Conservation (phyloP, 2,113 vertebrate species). For the Fulica atra region DNA sequence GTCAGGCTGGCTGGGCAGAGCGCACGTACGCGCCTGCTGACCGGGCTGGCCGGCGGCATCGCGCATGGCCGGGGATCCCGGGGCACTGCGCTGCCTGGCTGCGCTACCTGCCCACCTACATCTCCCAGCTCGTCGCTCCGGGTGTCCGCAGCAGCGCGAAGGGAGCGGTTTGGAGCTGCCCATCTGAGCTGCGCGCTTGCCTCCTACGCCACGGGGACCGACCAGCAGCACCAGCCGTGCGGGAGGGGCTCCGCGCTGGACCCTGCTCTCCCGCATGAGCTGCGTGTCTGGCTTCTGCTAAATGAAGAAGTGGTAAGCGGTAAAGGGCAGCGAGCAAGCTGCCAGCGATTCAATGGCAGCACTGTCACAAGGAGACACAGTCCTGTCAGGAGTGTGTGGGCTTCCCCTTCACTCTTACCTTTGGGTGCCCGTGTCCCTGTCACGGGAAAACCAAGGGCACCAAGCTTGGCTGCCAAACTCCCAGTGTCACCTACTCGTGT, state of each 20-base stretch:
- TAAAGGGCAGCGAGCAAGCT: neutral
- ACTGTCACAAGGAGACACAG: neutral
- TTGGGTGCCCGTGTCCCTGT: fast-evolving
- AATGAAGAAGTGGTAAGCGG: neutral
- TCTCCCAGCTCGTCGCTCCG: no score
- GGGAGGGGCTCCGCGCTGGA: fast-evolving
- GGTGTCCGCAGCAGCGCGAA: fast-evolving
- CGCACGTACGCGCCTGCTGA: fast-evolving
- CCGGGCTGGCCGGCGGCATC: fast-evolving
- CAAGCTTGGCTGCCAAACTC: neutral
- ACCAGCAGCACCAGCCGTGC: fast-evolving
- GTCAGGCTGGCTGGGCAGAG: fast-evolving
- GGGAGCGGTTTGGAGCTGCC: fast-evolving
- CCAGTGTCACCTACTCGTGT: neutral
- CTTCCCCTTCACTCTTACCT: neutral
- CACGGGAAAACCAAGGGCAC: neutral
- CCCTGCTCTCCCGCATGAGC: neutral
- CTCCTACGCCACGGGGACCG: fast-evolving
- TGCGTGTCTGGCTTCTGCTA: neutral
- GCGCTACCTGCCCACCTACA: fast-evolving
- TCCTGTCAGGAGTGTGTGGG: neutral
- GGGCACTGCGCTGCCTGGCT: neutral
- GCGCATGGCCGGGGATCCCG: fast-evolving
- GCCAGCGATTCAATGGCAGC: neutral
- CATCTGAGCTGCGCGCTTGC: fast-evolving